Evolutionary conservation across 2,113 vertebrate species (phyloP), one percentile per base, ranked within the genome.

Genomic region (Ondatra zibethicus): DNA sequence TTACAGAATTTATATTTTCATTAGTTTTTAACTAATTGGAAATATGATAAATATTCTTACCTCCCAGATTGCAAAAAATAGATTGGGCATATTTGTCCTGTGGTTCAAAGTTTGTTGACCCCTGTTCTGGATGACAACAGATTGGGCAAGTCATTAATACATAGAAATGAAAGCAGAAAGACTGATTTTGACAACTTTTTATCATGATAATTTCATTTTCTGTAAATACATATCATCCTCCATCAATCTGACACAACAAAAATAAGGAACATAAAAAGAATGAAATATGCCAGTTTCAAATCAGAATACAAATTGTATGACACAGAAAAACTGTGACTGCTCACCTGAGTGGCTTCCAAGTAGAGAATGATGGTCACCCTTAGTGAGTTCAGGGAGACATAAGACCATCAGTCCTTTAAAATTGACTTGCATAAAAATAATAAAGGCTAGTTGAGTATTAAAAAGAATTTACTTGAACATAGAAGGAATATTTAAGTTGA

Each of bases 181-280:
- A 65, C 1, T 58, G 36, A 89, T 50, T 8, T 77, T 93, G n/a
- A 75, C 1, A 93, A 36, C 39, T 75, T 89, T 42, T 29, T 72
- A 85, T 88, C 58, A 50, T 72, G 42, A 84, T 2, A 86, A 42
- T 68, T 78, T 86, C 11, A 17, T 89, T 93, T 94, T 31, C 17
- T 58, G 55, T 58, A 58, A 58, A 21, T 58, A 58, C 19, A 58
- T 58, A 19, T 66, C 1, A 87, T 72, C 50, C 19, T 50, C 36
- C 75, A 92, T 65, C 13, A 68, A n/a, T 86, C 66, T 88, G 65
- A 31, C 29, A 93, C n/a, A 61, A 13, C 31, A 66, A 95, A 93
- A 93, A 75, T 61, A 50, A 76, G 16, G 39, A 80, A 47, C 42
- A 63, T 47, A 80, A 75, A 63, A 77, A 65, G 33, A n/a, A 80